These are phyloP conservation scores for Tursiops truncatus DNA, from an alignment of 2,113 vertebrate genomes.

Conservation along the genomic window DNA sequence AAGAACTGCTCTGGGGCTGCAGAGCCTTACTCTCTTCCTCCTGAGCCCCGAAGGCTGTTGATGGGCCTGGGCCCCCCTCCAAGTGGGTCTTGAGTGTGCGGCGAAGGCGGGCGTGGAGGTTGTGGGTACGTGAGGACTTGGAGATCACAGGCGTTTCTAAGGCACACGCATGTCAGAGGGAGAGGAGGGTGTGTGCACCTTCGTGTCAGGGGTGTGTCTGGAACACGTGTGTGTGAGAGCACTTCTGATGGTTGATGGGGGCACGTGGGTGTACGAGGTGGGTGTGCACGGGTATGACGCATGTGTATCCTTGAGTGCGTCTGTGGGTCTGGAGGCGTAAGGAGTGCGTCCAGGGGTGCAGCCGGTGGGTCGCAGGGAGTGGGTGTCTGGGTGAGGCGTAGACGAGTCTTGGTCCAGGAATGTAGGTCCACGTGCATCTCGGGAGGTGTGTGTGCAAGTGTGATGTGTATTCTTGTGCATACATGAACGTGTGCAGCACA, in stretches of 20 bases:
- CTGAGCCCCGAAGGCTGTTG: not conserved
- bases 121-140: fast-evolving
- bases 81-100: not conserved
- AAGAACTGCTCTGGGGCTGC: not conserved
- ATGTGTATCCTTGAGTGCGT: fast-evolving
- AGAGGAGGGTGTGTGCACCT: not conserved
- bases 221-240: not conserved
- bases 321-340: not conserved
- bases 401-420: not conserved
- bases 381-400: not conserved
- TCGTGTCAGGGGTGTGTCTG: too few relatives aligned
- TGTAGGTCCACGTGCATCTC: not conserved
- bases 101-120: fast-evolving
- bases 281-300: not conserved
- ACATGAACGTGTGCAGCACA: fast-evolving
- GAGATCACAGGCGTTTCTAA: not conserved
- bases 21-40: not conserved
- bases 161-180: fast-evolving
- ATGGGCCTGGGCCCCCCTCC: not conserved
- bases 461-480: not conserved
- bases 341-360: not conserved
- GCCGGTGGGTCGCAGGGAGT: not conserved
- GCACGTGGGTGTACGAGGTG: not conserved
- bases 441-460: not conserved
- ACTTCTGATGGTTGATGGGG: not conserved